These are phyloP conservation scores for Carcina quercana DNA, from an alignment of 2,888 invertebrate genomes.

Conservation along the genomic window DNA sequence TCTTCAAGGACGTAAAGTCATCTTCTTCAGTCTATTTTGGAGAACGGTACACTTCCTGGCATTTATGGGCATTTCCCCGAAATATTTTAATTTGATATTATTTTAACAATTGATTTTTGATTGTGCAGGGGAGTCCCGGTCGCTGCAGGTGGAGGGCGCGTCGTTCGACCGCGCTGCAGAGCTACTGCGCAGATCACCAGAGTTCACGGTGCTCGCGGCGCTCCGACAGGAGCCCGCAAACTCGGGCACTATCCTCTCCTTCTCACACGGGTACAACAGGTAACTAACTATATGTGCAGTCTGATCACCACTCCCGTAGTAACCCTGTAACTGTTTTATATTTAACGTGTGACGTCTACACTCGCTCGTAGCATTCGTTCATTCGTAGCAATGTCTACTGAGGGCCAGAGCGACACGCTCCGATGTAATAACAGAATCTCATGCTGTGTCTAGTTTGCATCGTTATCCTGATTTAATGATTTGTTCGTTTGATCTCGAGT, in stretches of 20 bases:
- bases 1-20: too few species aligned
- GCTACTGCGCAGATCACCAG: conserved; percentile 80
- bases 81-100: too few species aligned
- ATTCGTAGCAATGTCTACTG: too few species aligned
- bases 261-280: conserved; percentile 87
- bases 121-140: conserved; percentile 80
- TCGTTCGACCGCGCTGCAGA: conserved; percentile 80
- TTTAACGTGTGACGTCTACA: too few species aligned
- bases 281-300: conserved; percentile 37
- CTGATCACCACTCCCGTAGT: too few species aligned
- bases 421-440: conserved; percentile 7
- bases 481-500: conserved; percentile 42
- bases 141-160: conserved; percentile 80
- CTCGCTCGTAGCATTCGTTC: conserved; percentile 3
- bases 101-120: too few species aligned
- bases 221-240: conserved; percentile 87
- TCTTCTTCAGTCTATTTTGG: too few species aligned
- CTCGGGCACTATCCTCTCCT: conserved; percentile 87
- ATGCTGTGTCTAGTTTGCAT: conserved; percentile 19
- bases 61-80: too few species aligned
- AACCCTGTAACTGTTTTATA: too few species aligned
- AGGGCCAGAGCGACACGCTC: conserved; percentile 11
- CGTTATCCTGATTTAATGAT: conserved; percentile 27
- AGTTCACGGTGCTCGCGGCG: conserved; percentile 87
- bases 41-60: too few species aligned